phyloP scores from a whole-genome alignment of 2,113 vertebrate genomes.

The Dicerorhinus sumatrensis region DNA sequence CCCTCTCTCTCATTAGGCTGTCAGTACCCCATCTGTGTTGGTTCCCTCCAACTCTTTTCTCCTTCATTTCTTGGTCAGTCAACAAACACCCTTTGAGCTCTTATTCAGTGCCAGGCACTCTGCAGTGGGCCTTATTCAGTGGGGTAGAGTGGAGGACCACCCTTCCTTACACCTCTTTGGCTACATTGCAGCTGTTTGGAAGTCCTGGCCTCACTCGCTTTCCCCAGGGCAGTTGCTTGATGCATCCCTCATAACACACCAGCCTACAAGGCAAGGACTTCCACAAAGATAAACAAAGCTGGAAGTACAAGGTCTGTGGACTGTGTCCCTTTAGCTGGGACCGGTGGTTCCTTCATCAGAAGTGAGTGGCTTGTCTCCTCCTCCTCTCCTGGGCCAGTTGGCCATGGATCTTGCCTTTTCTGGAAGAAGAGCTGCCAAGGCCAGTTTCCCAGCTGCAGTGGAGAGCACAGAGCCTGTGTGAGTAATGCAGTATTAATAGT shows the following conservation, averaged over 20 bases:
- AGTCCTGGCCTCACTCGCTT: not conserved
- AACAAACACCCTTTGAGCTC: not conserved
- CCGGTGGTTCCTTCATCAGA: not conserved
- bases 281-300: no score
- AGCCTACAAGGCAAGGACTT: not conserved
- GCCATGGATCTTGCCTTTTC: conserved; percentile 15
- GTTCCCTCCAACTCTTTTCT: not conserved
- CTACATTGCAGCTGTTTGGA: not conserved
- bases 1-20: accelerated
- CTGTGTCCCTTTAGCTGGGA: not conserved
- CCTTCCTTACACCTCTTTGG: not conserved
- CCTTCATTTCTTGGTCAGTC: not conserved
- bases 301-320: not conserved
- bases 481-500: conserved; percentile 87
- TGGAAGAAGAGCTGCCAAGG: conserved; percentile 67
- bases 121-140: accelerated
- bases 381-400: not conserved
- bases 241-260: accelerated
- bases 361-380: not conserved
- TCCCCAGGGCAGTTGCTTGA: not conserved
- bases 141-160: not conserved
- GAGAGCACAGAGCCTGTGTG: conserved; percentile 70
- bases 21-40: not conserved
- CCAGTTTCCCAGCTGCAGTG: conserved; percentile 61
- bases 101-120: not conserved